These are phyloP conservation scores for Procapra przewalskii DNA, from an alignment of 2,113 vertebrate genomes.

Conservation along the genomic window DNA sequence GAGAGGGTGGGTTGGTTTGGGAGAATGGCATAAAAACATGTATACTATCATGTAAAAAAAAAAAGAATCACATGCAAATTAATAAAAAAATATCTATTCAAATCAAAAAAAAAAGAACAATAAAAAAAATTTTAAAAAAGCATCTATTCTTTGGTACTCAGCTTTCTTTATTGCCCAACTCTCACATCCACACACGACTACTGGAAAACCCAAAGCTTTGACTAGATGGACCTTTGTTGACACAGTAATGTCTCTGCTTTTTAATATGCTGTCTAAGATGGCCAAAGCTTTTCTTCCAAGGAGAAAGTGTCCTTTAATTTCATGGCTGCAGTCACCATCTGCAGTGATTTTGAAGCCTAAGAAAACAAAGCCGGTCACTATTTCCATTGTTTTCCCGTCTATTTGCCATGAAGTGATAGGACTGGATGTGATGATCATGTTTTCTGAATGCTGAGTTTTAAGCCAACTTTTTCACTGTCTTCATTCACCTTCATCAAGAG, in stretches of 20 bases:
- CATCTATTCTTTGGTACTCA: not conserved
- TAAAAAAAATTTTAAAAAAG: too few relatives aligned
- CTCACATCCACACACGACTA: not conserved
- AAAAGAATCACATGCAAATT: too few relatives aligned
- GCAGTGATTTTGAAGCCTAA: not conserved
- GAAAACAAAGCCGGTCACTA: not conserved
- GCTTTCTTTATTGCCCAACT: not conserved
- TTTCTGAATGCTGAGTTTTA: not conserved
- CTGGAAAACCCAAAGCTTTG: not conserved
- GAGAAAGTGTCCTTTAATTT: not conserved
- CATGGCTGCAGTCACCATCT: not conserved
- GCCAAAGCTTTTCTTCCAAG: not conserved
- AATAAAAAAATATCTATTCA: too few relatives aligned
- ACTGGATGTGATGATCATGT: not conserved
- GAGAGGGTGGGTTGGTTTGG: too few relatives aligned
- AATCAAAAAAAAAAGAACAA: too few relatives aligned
- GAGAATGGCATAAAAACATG: too few relatives aligned
- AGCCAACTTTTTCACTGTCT: not conserved
- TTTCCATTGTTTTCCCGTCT: not conserved
- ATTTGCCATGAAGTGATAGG: not conserved
- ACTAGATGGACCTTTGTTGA: not conserved
- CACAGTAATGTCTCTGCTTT: not conserved
- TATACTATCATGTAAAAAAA: too few relatives aligned
- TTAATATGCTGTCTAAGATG: not conserved
- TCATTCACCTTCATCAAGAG: not conserved